These are phyloP conservation scores for Agrotis puta DNA, from an alignment of 2,888 invertebrate genomes.

Conservation along the genomic window DNA sequence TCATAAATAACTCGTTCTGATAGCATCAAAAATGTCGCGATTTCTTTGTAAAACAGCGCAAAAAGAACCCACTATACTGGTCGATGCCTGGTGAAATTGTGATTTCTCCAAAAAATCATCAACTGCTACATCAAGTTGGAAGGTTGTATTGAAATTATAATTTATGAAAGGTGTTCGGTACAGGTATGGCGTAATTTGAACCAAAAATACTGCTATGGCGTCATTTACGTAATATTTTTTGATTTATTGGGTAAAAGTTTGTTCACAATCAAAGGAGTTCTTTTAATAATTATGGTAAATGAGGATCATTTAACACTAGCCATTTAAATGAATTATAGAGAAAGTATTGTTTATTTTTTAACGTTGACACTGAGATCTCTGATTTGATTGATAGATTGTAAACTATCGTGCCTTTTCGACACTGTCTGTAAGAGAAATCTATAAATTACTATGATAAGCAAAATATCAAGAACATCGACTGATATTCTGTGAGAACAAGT, in stretches of 20 bases:
- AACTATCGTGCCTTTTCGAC: slow-evolving; percentile 2
- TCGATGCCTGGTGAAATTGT: slow-evolving; percentile 59
- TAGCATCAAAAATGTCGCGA: slow-evolving; percentile 33
- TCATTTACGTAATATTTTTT: slow-evolving; percentile 40
- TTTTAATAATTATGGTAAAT: slow-evolving; percentile 17
- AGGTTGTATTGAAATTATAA: slow-evolving; percentile 27
- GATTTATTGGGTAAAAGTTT: slow-evolving; percentile 27
- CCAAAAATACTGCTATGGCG: slow-evolving; percentile 31
- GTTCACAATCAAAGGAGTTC: slow-evolving; percentile 5
- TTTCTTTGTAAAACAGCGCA: slow-evolving; percentile 37
- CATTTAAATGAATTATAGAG: slow-evolving; percentile 10
- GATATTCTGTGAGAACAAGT: slow-evolving; percentile 9
- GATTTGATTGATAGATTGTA: slow-evolving; percentile 1
- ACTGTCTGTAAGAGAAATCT: background rate
- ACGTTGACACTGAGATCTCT: slow-evolving; percentile 1
- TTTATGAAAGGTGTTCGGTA: slow-evolving; percentile 44
- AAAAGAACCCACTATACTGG: slow-evolving; percentile 47
- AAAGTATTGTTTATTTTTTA: slow-evolving; percentile 24
- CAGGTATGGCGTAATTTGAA: slow-evolving; percentile 36
- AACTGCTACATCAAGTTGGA: slow-evolving; percentile 26
- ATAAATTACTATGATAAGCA: background rate
- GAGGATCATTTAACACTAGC: background rate
- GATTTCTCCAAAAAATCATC: slow-evolving; percentile 43
- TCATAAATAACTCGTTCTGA: slow-evolving; percentile 39
- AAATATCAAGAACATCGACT: background rate